Evolutionary conservation across 1,140 invertebrate genomes (phyloP).

Genomic region (Drosophila nasuta): DNA sequence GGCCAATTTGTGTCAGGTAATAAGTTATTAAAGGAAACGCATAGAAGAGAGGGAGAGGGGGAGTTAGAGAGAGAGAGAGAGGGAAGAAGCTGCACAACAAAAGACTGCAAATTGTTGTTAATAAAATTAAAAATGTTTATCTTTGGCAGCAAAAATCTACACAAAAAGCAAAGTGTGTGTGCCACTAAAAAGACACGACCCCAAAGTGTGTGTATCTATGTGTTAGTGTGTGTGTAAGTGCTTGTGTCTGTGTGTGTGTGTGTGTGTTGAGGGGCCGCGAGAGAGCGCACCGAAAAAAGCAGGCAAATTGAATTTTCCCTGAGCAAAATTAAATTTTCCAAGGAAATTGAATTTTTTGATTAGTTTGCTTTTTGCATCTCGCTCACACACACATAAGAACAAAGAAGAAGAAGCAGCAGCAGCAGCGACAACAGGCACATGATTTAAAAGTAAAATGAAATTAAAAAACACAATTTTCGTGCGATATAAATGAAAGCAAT

Average conservation of each 20-base stretch:
- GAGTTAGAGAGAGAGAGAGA: neutral
- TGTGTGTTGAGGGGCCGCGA: conserved; percentile 33
- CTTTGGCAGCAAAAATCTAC: conserved; percentile 54
- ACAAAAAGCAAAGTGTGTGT: conserved; percentile 56
- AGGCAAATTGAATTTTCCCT: conserved; percentile 82
- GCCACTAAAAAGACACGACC: conserved; percentile 38
- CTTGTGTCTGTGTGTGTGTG: conserved; percentile 32
- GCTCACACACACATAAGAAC: conserved; percentile 53
- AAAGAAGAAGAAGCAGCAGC: conserved; percentile 54
- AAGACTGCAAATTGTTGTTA: conserved; percentile 63
- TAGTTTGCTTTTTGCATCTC: conserved; percentile 83
- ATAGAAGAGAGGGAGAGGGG: neutral
- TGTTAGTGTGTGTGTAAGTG: conserved; percentile 33
- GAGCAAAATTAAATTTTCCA: conserved; percentile 83
- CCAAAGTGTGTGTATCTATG: neutral
- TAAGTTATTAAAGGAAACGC: conserved; percentile 50
- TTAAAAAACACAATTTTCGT: conserved; percentile 65
- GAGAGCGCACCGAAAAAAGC: conserved; percentile 67
- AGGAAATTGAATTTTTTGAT: conserved; percentile 84
- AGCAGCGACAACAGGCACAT: conserved; percentile 48
- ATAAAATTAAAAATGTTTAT: conserved; percentile 77
- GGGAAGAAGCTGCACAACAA: conserved; percentile 7
- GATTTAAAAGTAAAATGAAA: conserved; percentile 82
- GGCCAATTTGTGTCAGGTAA: conserved; percentile 51
- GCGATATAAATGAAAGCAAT: conserved; percentile 44